A percentile compares a stretch with the other conserved stretches of the same genome.
phyloP scores from a whole-genome alignment of 1,140 invertebrate species.

The Drosophila paulistorum region DNA sequence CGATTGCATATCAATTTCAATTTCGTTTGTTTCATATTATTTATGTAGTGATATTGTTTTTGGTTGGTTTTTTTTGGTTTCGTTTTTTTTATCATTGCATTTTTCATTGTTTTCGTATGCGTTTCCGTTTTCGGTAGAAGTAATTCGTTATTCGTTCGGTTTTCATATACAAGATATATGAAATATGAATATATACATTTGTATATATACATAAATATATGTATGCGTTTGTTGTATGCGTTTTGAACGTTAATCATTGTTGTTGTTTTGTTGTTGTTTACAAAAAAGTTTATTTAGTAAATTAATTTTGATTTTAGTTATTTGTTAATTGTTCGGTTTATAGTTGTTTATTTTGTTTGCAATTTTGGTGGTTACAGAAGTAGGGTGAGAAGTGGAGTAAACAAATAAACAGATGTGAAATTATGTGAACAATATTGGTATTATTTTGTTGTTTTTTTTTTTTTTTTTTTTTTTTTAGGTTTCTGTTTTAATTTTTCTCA shows the following conservation, averaged over 20 bases:
- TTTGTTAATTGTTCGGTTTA: background rate
- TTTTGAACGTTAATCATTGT: conserved; percentile 57
- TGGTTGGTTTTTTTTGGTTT: conserved; percentile 27
- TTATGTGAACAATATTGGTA: conserved; percentile 79
- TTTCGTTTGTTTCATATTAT: background rate
- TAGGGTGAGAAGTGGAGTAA: conserved; percentile 82
- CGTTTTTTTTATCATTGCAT: conserved; percentile 22
- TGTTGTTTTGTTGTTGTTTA: conserved; percentile 29
- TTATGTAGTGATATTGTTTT: background rate
- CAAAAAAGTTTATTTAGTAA: conserved; percentile 17
- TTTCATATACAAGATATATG: conserved; percentile 44
- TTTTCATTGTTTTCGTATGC: conserved; percentile 9
- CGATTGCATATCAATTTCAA: conserved; percentile 5
- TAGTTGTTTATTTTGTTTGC: conserved; percentile 60
- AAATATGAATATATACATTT: conserved; percentile 31
- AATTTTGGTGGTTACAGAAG: conserved; percentile 78
- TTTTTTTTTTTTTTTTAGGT: conserved; percentile 34
- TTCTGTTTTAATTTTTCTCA: conserved; percentile 11
- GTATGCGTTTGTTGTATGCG: conserved; percentile 63
- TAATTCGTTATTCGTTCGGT: conserved; percentile 32
- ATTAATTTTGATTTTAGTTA: conserved; percentile 47
- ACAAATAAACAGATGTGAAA: conserved; percentile 83
- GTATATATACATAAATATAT: conserved; percentile 26
- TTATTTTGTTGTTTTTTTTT: conserved; percentile 40
- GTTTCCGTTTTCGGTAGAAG: conserved; percentile 37